Evolutionary conservation across 2,888 invertebrate species (phyloP).

Genomic region (Chorisops tibialis): DNA sequence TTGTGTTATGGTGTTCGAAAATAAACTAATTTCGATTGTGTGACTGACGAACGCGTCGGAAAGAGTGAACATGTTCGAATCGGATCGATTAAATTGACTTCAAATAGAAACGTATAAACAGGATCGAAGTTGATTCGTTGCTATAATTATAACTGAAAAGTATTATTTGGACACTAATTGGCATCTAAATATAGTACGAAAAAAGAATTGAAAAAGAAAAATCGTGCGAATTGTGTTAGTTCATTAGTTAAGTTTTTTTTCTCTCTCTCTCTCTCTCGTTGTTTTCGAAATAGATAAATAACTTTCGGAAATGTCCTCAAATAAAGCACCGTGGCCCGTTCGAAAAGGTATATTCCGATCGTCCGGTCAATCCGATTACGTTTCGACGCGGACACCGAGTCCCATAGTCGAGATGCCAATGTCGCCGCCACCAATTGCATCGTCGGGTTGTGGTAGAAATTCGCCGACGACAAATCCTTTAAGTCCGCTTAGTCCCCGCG

Average conservation of each 20-base stretch:
- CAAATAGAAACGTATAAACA: too few species aligned
- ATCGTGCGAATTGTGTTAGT: too few species aligned
- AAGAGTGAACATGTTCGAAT: too few species aligned
- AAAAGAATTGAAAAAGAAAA: too few species aligned
- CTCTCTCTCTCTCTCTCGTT: neutral
- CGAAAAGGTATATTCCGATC: slow-evolving; percentile 59
- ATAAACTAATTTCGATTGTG: too few species aligned
- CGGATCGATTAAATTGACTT: too few species aligned
- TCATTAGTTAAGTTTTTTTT: too few species aligned
- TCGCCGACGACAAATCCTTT: slow-evolving; percentile 27
- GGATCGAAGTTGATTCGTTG: too few species aligned
- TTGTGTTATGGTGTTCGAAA: too few species aligned
- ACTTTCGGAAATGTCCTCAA: slow-evolving; percentile 45
- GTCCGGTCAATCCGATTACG: slow-evolving; percentile 51
- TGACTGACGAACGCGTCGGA: too few species aligned
- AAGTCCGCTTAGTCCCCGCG: slow-evolving; percentile 28
- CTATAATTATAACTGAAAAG: neutral
- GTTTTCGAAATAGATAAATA: slow-evolving; percentile 14
- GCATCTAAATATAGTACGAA: slow-evolving; percentile 8
- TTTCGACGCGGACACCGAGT: slow-evolving; percentile 48
- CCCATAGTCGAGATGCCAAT: slow-evolving; percentile 53
- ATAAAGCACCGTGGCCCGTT: slow-evolving; percentile 73
- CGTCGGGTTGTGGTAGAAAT: slow-evolving; percentile 2
- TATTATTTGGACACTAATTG: slow-evolving; percentile 7
- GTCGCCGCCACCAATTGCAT: slow-evolving; percentile 44